Evolutionary conservation across 1,140 invertebrate genomes (phyloP), one percentile per base, ranked within the genome.

Genomic region (Tetragnatha versicolor): DNA sequence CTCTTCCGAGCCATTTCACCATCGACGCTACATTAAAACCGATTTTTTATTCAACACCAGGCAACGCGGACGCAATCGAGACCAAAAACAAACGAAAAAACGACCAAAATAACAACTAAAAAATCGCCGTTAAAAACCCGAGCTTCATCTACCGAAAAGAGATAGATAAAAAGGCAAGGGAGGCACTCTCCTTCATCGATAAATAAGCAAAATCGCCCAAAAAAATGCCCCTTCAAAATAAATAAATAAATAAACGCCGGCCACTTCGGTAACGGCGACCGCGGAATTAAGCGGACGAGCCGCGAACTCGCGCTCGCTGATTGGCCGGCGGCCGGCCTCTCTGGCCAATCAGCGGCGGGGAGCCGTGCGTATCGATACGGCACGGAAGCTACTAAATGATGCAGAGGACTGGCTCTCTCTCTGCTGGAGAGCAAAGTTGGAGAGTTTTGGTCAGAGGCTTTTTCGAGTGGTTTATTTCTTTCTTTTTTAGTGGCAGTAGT

Each of bases 311-410:
- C 20, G 61, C 45, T 42, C 35, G 14, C 73, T 77, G 73, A 77
- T 77, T 77, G 73, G 73, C 27, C 27, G 61, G 39, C 14, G 61
- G 45, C 31, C 47, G 42, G 60, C 60, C 73, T 53, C 27, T 60
- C 39, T 65, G 66, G 66, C 73, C 73, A 77, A 77, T 77, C 60
- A 61, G n/a, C 25, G 14, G 33, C 60, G 29, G 10, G 20, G 58
- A 33, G 37, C 33, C 39, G 61, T 53, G 60, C 66, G 47, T 77
- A 77, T 77, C 73, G 49, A 77, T 77, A 77, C 49, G 27, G 47
- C 69, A 73, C 42, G 49, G 49, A 22, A 65, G 73, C 61, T 77
- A 77, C 73, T 77, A 77, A 77, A 77, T 77, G 60, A 75, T 75
- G 72, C 63, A 75, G 63, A 75, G 63, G 72, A 75, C 72, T 63